Evolutionary conservation across 2,888 invertebrate genomes (phyloP), one percentile per base, ranked within the genome.

Genomic region (Cheilosia vernalis): DNA sequence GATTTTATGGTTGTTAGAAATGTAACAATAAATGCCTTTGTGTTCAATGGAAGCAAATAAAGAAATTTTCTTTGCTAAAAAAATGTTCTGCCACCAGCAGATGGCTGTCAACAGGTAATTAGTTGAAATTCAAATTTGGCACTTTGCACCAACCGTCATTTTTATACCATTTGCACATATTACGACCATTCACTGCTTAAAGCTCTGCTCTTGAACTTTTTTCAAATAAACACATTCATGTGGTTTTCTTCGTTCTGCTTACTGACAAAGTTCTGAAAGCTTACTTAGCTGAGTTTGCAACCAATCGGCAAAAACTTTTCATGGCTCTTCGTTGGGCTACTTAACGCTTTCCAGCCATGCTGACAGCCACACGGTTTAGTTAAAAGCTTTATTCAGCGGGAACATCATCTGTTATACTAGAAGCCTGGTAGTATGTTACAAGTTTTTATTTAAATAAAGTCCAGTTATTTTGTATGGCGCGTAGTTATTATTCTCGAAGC

Each of bases 111-210:
- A 13, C 4, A 24, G 21, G 21, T 47, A 33, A 17, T 15, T 63
- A 19, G 33, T 63, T 30, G 0, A 5, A 30, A 30, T 47, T 47
- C 15, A 9, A 21, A 24, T 13, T 7, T 15, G 7, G 4, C 4
- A 49, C 7, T 40, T 51, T 37, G 15, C 27, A 21, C 51, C 55
- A 72, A 72, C 53, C 15, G 61, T 21, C 53, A 42, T 24, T 51
- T 72, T 53, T 51, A 53, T 61, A 61, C 53, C 44, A 72, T 69
- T 44, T 30, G 33, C 19, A 67, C 27, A 15, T 42, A 37, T 21
- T 17, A 2, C n/a, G 42, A 47, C 42, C 24, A 19, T 21, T 56
- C 30, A 44, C n/a, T 27, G 19, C 33, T 15, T 17, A 47, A 53
- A 66, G 40, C 53, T 53, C 15, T 40, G n/a, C 2, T 55, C 1